Percentiles rank a stretch among this genome's conserved stretches.
phyloP scores from a whole-genome alignment of 2,888 invertebrate species.

The Antitype chi region DNA sequence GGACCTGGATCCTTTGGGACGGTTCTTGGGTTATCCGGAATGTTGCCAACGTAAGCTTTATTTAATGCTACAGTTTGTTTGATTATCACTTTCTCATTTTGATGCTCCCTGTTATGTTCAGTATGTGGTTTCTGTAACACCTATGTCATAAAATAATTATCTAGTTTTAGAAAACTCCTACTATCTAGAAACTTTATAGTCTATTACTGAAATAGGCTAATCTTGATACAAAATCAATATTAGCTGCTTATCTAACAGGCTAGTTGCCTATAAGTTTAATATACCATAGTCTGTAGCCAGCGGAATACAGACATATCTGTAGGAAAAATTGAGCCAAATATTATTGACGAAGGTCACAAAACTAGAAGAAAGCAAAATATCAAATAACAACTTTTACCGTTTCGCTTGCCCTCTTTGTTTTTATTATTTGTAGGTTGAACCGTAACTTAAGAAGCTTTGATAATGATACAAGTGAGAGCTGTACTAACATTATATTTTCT shows the following conservation, averaged over 20 bases:
- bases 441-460: slow-evolving; percentile 48
- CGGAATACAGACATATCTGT: not conserved
- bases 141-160: not conserved
- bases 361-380: slow-evolving; percentile 34
- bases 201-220: not conserved
- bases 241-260: not conserved
- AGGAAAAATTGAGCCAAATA: not conserved
- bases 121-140: slow-evolving; percentile 4
- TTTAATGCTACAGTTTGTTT: slow-evolving; percentile 28
- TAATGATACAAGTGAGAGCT: slow-evolving; percentile 43
- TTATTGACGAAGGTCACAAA: not conserved
- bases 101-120: slow-evolving; percentile 1
- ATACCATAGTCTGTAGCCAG: not conserved
- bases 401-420: slow-evolving; percentile 28
- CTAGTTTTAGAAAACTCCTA: not conserved
- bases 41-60: slow-evolving; percentile 21
- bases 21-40: slow-evolving; percentile 25
- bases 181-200: not conserved
- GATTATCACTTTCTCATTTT: slow-evolving; percentile 29
- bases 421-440: slow-evolving; percentile 33
- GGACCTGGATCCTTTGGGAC: slow-evolving; percentile 4
- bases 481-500: slow-evolving; percentile 10
- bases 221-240: not conserved
- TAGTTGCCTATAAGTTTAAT: no score
- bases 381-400: slow-evolving; percentile 33